These are phyloP conservation scores for Rousettus leschenaultii DNA, from an alignment of 2,113 vertebrate genomes.

Conservation along the genomic window DNA sequence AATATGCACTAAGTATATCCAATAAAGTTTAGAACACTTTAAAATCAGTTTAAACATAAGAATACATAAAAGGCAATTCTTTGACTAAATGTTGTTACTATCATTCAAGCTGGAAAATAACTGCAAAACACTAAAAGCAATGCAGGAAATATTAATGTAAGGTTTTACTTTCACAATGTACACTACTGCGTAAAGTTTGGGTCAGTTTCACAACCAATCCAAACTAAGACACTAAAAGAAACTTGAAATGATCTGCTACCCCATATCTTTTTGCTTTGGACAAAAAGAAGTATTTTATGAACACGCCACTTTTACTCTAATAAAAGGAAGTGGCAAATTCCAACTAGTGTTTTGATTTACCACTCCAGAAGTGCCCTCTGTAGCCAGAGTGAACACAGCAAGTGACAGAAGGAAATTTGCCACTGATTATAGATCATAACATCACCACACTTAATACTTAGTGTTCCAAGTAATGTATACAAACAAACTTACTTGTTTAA, in stretches of 20 bases:
- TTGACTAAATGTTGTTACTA: slow-evolving; percentile 41
- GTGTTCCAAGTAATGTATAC: not conserved
- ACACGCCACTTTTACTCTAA: not conserved
- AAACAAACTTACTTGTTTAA: not conserved
- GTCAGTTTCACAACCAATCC: slow-evolving; percentile 13
- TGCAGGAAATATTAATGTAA: not conserved
- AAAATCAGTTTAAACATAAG: slow-evolving; percentile 3
- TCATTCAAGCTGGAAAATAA: slow-evolving; percentile 43
- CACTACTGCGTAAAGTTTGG: not conserved
- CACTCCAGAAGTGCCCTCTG: not conserved
- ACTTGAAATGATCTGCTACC: slow-evolving; percentile 30
- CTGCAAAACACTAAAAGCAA: slow-evolving; percentile 37
- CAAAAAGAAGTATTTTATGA: slow-evolving; percentile 21
- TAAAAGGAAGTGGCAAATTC: slow-evolving; percentile 29
- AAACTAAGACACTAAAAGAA: slow-evolving; percentile 47
- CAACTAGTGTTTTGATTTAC: not conserved
- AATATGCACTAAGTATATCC: not conserved
- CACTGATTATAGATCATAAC: not conserved
- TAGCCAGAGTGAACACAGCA: not conserved
- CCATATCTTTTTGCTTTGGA: not conserved
- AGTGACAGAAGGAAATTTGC: not conserved
- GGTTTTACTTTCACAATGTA: not conserved
- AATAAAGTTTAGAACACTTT: slow-evolving; percentile 51
- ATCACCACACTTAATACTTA: not conserved
- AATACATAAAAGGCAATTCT: not conserved